phyloP scores from a whole-genome alignment of 2,797 vertebrate species.

The Schizopygopsis malacanthus region DNA sequence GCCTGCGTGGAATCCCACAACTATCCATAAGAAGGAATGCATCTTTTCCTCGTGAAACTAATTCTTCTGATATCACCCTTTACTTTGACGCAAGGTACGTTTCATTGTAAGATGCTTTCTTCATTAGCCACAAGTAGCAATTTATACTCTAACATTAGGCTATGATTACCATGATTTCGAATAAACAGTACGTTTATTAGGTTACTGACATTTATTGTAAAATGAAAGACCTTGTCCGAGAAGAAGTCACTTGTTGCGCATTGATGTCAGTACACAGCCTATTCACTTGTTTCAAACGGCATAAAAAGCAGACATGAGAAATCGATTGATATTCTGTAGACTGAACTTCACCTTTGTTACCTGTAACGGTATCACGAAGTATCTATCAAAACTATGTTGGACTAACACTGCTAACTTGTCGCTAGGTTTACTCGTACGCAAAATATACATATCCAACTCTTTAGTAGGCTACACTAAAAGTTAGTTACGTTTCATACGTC shows the following conservation, averaged over 20 bases:
- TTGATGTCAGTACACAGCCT: not conserved
- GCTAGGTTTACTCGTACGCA: not conserved
- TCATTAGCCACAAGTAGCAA: not conserved
- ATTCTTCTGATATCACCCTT: conserved; percentile 76
- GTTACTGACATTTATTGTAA: not conserved
- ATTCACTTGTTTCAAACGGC: not conserved
- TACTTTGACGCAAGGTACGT: conserved; percentile 77
- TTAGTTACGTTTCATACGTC: not conserved
- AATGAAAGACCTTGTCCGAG: not conserved
- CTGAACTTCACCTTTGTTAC: not conserved
- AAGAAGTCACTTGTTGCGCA: conserved; percentile 53
- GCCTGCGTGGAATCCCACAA: conserved; percentile 74
- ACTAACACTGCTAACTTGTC: not conserved
- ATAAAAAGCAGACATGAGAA: not conserved
- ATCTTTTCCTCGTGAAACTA: conserved; percentile 78
- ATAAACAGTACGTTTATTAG: not conserved
- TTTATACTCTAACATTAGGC: not conserved
- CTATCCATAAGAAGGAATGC: conserved; percentile 78
- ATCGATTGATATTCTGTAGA: not conserved
- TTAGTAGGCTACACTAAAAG: not conserved
- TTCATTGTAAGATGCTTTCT: not conserved
- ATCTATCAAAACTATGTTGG: not conserved
- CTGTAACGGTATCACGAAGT: not conserved
- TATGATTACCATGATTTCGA: not conserved
- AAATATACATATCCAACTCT: not conserved